A percentile compares a stretch with the other conserved stretches of the same genome.
Evolutionary conservation across 37 sponge, comb jelly and placozoan species (phyloP).

Genomic region (Aplysina aerophoba): DNA sequence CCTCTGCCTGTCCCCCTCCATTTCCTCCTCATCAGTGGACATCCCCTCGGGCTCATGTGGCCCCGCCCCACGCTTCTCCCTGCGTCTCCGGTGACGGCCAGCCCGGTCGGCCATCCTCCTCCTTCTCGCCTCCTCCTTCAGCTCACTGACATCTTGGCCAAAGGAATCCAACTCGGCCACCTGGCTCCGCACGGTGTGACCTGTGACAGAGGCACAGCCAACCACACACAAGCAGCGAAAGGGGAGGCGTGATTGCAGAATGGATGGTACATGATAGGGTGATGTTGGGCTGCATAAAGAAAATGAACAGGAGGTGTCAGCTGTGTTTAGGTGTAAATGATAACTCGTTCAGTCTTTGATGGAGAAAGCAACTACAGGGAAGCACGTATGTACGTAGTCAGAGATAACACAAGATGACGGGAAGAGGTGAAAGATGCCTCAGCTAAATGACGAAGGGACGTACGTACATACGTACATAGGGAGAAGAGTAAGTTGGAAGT

Average conservation of each 20-base stretch:
- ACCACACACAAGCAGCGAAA: too few species aligned
- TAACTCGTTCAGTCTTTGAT: too few species aligned
- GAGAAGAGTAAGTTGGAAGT: background rate
- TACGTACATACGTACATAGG: background rate
- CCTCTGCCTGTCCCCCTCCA: conserved; percentile 63
- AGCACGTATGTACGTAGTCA: too few species aligned
- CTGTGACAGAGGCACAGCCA: background rate
- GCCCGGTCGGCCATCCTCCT: conserved; percentile 70
- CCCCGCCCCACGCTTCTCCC: conserved; percentile 42
- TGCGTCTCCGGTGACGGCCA: conserved; percentile 69
- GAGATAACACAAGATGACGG: too few species aligned
- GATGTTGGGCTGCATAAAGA: too few species aligned
- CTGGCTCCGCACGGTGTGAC: background rate
- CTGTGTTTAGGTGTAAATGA: too few species aligned
- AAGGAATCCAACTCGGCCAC: conserved; percentile 2
- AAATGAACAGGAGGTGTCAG: too few species aligned
- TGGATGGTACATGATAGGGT: too few species aligned
- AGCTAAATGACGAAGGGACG: too few species aligned
- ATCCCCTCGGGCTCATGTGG: conserved; percentile 62
- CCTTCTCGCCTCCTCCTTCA: conserved; percentile 39
- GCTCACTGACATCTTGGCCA: background rate
- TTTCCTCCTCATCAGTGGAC: conserved; percentile 87
- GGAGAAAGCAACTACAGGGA: too few species aligned
- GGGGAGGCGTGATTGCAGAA: too few species aligned
- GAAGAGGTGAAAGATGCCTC: too few species aligned